Evolutionary conservation across 2,113 vertebrate species (phyloP).

Genomic region (cat (Felis catus)): DNA sequence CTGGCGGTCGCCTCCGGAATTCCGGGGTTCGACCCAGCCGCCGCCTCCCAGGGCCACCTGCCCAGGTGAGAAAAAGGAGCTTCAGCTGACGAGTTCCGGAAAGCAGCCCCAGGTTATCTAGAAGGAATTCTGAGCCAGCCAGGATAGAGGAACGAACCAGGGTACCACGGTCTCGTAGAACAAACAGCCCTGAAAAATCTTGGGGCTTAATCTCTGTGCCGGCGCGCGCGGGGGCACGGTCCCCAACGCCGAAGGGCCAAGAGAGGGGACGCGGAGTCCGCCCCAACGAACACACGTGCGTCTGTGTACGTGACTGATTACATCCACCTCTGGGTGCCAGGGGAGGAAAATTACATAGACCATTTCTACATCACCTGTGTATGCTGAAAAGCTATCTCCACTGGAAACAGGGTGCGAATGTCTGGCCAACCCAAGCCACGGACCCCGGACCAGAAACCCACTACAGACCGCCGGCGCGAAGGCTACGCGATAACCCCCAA

Average conservation of each 20-base stretch:
- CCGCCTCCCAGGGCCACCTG: background rate
- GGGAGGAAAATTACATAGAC: background rate
- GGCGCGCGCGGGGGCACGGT: background rate
- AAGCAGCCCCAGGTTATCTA: background rate
- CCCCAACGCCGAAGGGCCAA: background rate
- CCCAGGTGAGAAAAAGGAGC: background rate
- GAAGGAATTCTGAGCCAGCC: background rate
- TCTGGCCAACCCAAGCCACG: background rate
- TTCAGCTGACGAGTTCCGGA: background rate
- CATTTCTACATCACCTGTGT: background rate
- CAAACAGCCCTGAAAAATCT: background rate
- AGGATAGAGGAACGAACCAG: accelerated
- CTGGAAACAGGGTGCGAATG: background rate
- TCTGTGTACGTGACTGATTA: background rate
- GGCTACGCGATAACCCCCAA: background rate
- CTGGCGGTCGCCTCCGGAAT: background rate
- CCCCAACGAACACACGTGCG: background rate
- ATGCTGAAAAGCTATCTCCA: background rate
- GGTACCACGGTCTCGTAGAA: background rate
- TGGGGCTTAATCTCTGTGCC: background rate
- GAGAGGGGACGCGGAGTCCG: background rate
- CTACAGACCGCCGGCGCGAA: background rate
- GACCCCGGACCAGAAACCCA: background rate
- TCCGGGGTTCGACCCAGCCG: background rate
- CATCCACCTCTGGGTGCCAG: background rate